Base-by-base conservation (phyloP, 2,888 invertebrate genomes). In the Sesia apiformis region DNA sequence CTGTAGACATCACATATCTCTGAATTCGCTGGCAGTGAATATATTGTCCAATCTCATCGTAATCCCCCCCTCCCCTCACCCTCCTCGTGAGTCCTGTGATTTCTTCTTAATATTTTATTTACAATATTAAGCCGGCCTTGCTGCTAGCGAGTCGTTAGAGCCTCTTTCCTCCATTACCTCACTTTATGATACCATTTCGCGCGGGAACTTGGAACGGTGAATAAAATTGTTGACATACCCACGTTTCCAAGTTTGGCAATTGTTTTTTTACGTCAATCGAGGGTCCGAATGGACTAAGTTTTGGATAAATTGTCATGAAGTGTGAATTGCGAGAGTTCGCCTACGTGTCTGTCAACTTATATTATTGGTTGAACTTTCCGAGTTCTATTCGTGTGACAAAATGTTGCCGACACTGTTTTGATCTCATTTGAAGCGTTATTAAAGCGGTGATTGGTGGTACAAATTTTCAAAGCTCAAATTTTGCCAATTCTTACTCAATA, bases 91-190 rank as follows among this genome's bases (percentile, higher is more conserved):
- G 38, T 67, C 70, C 74, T 74, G 80, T 83, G 86, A 86, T 85
- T 85, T 83, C 81, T 78, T 76, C 77, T 78, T 81, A 77, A 84
- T 87, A 84, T 81, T 82, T 84, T 86, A 86, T 87, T 86, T 81
- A 85, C 72, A 72, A 76, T 73, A 81, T 79, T 78, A 79, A 79
- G 78, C 72, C 72, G 4, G 8, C 8, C 46, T 46, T 8, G 46
- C 46, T 46, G 46, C 46, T 38, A 64, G 67, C 67, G 68, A 69
- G 67, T 80, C 79, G 81, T 81, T 81, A 82, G 74, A 70, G 73
- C 69, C 72, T 69, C 69, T 74, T 74, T 72, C 74, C 73, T 69
- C 76, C 76, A 81, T 83, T 78, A 73, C 74, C 69, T 69, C 77
- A 74, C 70, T 83, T 83, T 84, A 84, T 77, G 77, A 72, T 72